Base-by-base conservation (phyloP, 2,113 vertebrate species). In the Capreolus pygargus region DNA sequence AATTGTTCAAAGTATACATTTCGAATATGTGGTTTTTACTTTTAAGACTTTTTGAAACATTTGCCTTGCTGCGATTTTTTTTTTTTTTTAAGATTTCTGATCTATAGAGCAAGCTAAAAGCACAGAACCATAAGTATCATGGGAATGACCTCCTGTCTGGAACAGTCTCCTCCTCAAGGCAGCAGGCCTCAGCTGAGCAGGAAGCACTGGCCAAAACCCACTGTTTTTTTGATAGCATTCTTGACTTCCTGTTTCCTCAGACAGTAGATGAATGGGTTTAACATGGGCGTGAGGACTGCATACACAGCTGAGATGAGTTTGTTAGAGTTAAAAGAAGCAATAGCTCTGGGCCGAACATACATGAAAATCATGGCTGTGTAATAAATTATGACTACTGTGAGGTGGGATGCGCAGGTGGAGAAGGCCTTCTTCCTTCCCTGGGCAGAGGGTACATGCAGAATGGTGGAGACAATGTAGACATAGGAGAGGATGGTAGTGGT, bases 201-300 rank as follows among this genome's bases (percentile, higher is more conserved):
- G 1, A 94, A 43, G 16, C 94, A 87, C n/a, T 94, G 52, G 1
- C 86, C 60, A 61, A 83, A 58, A 2, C 57, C 47, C 36, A 98
- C 6, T 4, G 89, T 95, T 70, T 97, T 98, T 85, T 74, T 92
- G 23, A 98, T 74, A 36, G 83, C 95, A 36, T 95, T 61, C 23
- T 98, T 98, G 17, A 98, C 98, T 93, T 99, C 97, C 67, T 98
- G 92, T 39, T 98, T 98, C 67, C 98, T 98, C 60, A 98, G 93
- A 39, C 97, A 98, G 85, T 98, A 98, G 81, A 98, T 98, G 47
- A 98, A 97, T 2, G 98, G 98, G 88, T 98, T 98, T 54, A 98
- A 57, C 92, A 98, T 90, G 25, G 98, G 98, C 21, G 98, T 74
- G 67, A 74, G 36, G n/a, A 74, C 67, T 23, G 67, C 67, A 74